Percentiles rank a stretch among this genome's conserved stretches.
These are phyloP conservation scores for Borostomias antarcticus DNA, from an alignment of 2,797 vertebrate genomes.

Conservation along the genomic window DNA sequence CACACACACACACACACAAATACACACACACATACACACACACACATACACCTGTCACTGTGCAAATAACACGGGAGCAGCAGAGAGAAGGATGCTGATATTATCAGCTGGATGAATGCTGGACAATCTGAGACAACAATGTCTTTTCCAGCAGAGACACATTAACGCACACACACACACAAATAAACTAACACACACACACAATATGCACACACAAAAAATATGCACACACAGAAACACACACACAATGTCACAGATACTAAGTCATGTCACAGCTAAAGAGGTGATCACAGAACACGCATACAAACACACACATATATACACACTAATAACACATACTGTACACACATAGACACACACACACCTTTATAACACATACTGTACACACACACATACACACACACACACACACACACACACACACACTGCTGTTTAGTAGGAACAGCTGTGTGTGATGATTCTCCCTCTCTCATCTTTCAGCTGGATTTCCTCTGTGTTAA, in stretches of 20 bases:
- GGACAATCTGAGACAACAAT: too few species aligned
- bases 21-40: conserved; percentile 4
- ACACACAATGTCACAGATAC: conserved; percentile 13
- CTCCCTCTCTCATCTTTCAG: background rate
- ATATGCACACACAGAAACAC: conserved; percentile 30
- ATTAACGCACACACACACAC: background rate
- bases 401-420: conserved; percentile 22
- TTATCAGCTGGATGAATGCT: too few species aligned
- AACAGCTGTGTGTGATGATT: conserved; percentile 1
- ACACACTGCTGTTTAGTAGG: background rate
- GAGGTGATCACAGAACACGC: conserved; percentile 20
- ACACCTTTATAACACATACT: conserved; percentile 25
- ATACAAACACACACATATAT: conserved; percentile 8
- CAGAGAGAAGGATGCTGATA: too few species aligned
- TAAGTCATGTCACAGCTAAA: conserved; percentile 47
- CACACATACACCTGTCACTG: background rate
- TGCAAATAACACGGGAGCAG: too few species aligned
- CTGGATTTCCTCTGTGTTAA: background rate
- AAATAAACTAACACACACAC: background rate
- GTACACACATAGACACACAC: conserved; percentile 20
- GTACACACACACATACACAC: conserved; percentile 30
- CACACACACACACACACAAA: background rate
- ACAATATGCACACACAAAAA: background rate
- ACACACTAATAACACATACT: conserved; percentile 23
- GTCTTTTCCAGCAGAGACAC: too few species aligned